Evolutionary conservation across 1,140 invertebrate species (phyloP).

Genomic region (Diachasmimorpha longicaudata): DNA sequence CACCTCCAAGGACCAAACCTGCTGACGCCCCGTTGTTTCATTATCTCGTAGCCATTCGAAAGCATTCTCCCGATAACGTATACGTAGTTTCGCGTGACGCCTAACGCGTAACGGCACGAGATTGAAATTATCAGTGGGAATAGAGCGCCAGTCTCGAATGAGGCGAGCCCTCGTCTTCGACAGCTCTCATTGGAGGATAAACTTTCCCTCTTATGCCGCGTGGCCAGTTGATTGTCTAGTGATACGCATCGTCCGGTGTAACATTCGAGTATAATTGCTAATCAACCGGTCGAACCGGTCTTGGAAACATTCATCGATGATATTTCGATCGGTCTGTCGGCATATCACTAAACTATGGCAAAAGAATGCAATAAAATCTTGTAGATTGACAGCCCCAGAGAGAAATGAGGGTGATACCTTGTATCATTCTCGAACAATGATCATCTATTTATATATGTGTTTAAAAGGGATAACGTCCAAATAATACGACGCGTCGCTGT

Average conservation of each 20-base stretch:
- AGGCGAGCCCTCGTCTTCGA: not conserved
- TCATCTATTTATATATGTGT: slow-evolving; percentile 3
- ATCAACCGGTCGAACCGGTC: not conserved
- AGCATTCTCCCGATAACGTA: not conserved
- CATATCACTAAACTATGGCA: too few relatives aligned
- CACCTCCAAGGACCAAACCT: not conserved
- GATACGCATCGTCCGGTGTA: not conserved
- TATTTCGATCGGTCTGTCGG: not conserved
- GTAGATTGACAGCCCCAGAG: not conserved
- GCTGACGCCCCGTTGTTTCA: not conserved
- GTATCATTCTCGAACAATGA: not conserved
- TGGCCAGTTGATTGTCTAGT: not conserved
- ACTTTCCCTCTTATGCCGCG: not conserved
- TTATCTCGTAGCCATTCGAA: not conserved
- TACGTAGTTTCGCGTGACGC: not conserved
- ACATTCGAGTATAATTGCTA: not conserved
- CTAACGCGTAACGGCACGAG: not conserved
- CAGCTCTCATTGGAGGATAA: not conserved
- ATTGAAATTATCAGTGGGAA: slow-evolving; percentile 1
- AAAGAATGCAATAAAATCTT: too few relatives aligned
- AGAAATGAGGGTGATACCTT: not conserved
- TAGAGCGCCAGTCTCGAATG: not conserved
- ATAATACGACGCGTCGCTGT: slow-evolving; percentile 34
- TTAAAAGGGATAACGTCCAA: not conserved
- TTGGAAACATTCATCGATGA: not conserved